A percentile compares a stretch with the other conserved stretches of the same genome.
These are phyloP conservation scores for Notiomystis cincta DNA, from an alignment of 2,113 vertebrate species.

Conservation along the genomic window DNA sequence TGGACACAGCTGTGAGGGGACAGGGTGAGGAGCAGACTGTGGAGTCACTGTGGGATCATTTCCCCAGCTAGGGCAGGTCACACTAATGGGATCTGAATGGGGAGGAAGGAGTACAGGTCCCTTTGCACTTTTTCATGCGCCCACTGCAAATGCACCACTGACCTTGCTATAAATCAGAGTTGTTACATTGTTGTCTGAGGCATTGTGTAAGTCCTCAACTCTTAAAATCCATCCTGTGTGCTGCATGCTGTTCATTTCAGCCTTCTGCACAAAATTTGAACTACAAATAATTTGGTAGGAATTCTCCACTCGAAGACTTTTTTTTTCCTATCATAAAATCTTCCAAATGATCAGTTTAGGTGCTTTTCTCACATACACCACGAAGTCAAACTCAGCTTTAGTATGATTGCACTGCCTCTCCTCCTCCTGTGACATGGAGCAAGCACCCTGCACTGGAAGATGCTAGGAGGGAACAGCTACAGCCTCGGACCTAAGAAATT, in stretches of 20 bases:
- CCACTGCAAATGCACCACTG: neutral
- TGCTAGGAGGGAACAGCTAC: neutral
- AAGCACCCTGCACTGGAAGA: neutral
- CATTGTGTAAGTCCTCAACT: neutral
- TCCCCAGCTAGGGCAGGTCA: neutral
- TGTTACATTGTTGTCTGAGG: neutral
- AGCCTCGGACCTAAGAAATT: neutral
- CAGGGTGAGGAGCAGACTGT: neutral
- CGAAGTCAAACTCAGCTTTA: neutral
- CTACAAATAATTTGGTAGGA: neutral
- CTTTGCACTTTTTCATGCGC: neutral
- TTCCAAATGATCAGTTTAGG: neutral
- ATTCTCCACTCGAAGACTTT: neutral
- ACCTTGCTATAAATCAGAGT: neutral
- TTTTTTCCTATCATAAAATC: neutral
- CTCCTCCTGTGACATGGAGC: neutral
- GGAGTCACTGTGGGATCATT: neutral
- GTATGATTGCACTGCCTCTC: neutral
- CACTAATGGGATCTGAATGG: neutral
- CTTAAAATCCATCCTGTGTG: neutral
- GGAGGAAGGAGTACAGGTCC: neutral
- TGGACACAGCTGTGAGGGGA: slow-evolving; percentile 32
- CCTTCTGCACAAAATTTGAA: neutral
- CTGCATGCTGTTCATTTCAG: neutral
- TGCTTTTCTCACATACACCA: neutral